Evolutionary conservation across 2,797 vertebrate species (phyloP).

Genomic region (Anomalospiza imberbis): DNA sequence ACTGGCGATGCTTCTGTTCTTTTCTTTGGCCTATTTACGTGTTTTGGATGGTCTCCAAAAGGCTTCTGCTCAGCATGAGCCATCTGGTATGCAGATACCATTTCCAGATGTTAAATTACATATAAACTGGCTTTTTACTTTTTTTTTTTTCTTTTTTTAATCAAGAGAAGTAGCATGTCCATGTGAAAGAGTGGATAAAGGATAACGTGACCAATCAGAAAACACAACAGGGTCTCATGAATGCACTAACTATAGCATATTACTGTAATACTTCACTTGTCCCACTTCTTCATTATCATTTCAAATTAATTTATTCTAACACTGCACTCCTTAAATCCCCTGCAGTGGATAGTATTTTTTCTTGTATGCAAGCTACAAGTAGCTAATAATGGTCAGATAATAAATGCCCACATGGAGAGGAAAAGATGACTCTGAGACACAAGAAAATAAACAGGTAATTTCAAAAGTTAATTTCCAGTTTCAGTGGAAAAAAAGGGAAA

Average conservation of each 20-base stretch:
- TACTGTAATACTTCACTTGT: background rate
- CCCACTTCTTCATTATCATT: background rate
- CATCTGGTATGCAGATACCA: slow-evolving; percentile 5
- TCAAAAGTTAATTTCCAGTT: background rate
- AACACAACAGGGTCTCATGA: background rate
- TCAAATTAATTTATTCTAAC: background rate
- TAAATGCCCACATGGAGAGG: background rate
- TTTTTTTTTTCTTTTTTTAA: background rate
- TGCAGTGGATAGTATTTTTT: background rate
- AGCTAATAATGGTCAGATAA: background rate
- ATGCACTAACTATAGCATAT: background rate
- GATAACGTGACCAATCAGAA: background rate
- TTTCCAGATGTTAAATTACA: slow-evolving; percentile 41
- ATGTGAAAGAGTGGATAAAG: background rate
- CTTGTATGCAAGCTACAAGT: background rate
- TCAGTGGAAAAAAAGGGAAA: background rate
- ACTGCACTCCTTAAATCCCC: background rate
- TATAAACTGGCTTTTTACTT: background rate
- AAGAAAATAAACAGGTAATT: background rate
- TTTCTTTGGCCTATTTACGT: background rate
- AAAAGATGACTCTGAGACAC: background rate
- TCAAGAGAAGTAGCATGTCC: background rate
- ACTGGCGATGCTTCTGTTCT: background rate
- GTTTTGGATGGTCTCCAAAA: slow-evolving; percentile 13
- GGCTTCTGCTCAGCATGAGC: background rate